Evolutionary conservation across 2,113 vertebrate species (phyloP).

Genomic region (Mobula birostris): DNA sequence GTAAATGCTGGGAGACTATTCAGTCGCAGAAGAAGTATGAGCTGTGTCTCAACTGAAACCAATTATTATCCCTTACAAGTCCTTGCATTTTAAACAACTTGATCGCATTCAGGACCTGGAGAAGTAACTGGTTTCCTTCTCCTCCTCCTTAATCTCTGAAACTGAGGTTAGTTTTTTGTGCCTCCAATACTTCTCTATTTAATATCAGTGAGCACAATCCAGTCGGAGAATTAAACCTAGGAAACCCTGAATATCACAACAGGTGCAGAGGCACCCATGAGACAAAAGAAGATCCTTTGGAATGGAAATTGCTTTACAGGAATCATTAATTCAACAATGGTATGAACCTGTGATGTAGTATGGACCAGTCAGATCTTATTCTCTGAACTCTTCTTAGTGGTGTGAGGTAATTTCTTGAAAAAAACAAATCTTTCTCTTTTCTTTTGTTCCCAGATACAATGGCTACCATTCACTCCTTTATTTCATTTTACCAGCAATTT

Average conservation of each 20-base stretch:
- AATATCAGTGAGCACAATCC: not conserved
- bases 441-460: not conserved
- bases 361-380: not conserved
- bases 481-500: constrained; percentile 11
- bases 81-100: not conserved
- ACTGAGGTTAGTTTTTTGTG: not conserved
- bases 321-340: not conserved
- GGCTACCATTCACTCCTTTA: not conserved
- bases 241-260: not conserved
- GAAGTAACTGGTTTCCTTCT: not conserved
- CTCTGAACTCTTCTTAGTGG: not conserved
- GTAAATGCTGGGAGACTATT: not conserved
- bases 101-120: not conserved
- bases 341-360: not conserved
- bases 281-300: not conserved
- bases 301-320: not conserved
- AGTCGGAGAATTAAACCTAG: no score
- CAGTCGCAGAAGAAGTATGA: not conserved
- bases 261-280: not conserved
- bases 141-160: not conserved
- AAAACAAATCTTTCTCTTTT: not conserved
- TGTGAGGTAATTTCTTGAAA: not conserved
- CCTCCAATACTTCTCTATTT: not conserved
- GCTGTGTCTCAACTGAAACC: not conserved
- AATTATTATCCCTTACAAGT: not conserved